Evolutionary conservation across 2,888 invertebrate species (phyloP), one percentile per base, ranked within the genome.

Genomic region (Pachliopta kotzebuea): DNA sequence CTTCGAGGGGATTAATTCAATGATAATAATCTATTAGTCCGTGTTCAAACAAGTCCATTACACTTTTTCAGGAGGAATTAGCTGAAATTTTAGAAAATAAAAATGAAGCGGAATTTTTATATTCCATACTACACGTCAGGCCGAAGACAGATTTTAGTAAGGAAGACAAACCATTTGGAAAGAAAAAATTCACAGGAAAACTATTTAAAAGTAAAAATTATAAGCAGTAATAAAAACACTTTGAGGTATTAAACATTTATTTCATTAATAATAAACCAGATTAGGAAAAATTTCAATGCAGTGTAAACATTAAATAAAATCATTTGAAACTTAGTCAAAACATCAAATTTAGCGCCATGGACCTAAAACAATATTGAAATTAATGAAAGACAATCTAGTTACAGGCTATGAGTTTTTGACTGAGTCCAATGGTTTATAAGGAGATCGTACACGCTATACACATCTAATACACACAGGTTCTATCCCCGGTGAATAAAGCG

Each of bases 41-140:
- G 14, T 37, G 37, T 37, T 37, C 9, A 37, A 37, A 11, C 37
- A 3, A 56, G 11, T 67, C 70, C 69, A 50, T 6, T 53, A 50
- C 20, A 29, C 17, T 20, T 26, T 61, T 85, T 56, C 78, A 96
- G 94, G 94, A 94, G 62, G 94, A 97, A 79, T 80, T 98, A 67
- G 84, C 89, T 53, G 92, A 93, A 68, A 88, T 98, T 56, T 80
- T 98, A 64, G 96, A 95, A 71, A 97, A 96, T 77, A 92, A 93
- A 74, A 90, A 82, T 66, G 95, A 96, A 80, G 95, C 95, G 0
- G 93, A 94, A 71, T 87, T 94, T 63, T 84, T 97, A 20, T 94
- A 95, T 83, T 94, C 94, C 60, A 94, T 95, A 70, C 78, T 97
- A 53, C 96, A 97, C 76, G 92, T 94, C 24, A 93, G 93, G 73